Conservation (phyloP, 2,797 vertebrate genomes). For the Chlorospingus flavigularis region DNA sequence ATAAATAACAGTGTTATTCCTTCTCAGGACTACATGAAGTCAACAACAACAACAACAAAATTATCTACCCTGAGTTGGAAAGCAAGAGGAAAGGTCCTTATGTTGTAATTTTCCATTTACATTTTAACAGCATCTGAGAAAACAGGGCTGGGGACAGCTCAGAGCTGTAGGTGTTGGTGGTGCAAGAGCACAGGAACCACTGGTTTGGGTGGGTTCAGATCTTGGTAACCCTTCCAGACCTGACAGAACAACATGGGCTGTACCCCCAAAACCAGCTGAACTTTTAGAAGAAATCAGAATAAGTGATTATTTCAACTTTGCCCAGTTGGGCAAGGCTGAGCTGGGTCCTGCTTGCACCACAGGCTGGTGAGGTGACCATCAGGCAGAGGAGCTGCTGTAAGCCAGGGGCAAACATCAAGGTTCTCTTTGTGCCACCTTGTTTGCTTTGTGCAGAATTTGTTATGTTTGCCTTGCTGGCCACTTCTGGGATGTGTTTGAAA, state of each 20-base stretch:
- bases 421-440: background rate
- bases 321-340: background rate
- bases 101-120: background rate
- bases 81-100: background rate
- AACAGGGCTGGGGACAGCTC: background rate
- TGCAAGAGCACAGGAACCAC: fast-evolving
- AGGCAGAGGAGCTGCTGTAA: background rate
- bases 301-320: background rate
- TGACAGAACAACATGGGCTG: fast-evolving
- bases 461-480: conserved; percentile 10
- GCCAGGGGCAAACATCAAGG: conserved; percentile 6
- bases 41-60: background rate
- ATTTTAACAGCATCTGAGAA: background rate
- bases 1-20: no score
- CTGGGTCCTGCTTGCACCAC: background rate
- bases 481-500: background rate
- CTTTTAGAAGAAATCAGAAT: background rate
- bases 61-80: background rate
- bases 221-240: background rate
- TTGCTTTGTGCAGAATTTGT: conserved; percentile 1
- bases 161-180: background rate
- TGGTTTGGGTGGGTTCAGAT: background rate
- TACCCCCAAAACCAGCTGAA: fast-evolving
- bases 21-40: background rate
- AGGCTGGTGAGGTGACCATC: background rate